A percentile compares a stretch with the other conserved stretches of the same genome.
Evolutionary conservation across 2,797 vertebrate genomes (phyloP).

Genomic region (Telmatherina bonti): DNA sequence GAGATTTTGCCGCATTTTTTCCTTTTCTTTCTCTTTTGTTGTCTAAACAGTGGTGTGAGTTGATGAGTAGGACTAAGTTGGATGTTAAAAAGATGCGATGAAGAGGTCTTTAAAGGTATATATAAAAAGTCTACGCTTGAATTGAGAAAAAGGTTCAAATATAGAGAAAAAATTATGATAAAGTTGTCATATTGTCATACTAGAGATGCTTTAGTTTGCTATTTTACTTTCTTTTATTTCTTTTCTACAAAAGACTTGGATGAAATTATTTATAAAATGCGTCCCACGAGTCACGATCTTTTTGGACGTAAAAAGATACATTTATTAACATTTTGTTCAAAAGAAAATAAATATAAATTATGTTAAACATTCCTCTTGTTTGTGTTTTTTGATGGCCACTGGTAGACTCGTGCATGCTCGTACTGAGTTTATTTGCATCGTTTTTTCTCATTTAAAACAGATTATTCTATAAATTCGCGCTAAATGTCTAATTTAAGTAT

Average conservation of each 20-base stretch:
- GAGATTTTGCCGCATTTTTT: conserved; percentile 71
- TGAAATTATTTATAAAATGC: conserved; percentile 90
- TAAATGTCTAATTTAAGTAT: no score
- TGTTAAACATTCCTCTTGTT: conserved; percentile 82
- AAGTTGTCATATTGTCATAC: conserved; percentile 87
- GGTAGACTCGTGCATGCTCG: no score
- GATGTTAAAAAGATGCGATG: conserved; percentile 73
- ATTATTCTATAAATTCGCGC: no score
- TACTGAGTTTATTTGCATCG: neutral
- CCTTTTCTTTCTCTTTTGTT: conserved; percentile 48
- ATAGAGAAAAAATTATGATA: conserved; percentile 83
- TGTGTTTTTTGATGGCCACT: conserved; percentile 45
- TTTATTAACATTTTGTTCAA: conserved; percentile 88
- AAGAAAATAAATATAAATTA: conserved; percentile 90
- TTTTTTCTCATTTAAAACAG: no score
- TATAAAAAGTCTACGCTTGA: conserved; percentile 65
- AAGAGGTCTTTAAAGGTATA: conserved; percentile 69
- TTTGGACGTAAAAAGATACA: conserved; percentile 87
- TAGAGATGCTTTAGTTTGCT: conserved; percentile 88
- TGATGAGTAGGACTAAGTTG: conserved; percentile 79
- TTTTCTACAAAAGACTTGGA: conserved; percentile 89
- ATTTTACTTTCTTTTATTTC: conserved; percentile 85
- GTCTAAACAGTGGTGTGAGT: conserved; percentile 80
- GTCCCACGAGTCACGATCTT: conserved; percentile 88
- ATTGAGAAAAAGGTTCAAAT: conserved; percentile 77